Base-by-base conservation (phyloP, 1,140 invertebrate species). In the Rhynchophorus ferrugineus region DNA sequence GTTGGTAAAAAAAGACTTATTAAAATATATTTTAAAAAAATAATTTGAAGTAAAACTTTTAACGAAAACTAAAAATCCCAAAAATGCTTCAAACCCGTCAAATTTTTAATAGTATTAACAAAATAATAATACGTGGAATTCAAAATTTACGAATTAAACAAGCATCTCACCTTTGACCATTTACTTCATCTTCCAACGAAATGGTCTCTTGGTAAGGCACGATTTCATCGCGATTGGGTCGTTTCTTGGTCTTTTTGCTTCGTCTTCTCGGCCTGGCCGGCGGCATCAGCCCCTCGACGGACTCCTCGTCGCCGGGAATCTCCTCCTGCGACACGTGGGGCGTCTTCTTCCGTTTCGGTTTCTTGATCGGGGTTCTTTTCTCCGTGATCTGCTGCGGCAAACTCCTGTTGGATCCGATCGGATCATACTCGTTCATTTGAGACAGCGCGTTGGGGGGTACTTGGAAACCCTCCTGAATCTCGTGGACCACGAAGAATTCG, bases 401-500 rank as follows among this genome's bases (percentile, higher is more conserved):
- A 7, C 62, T 63, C 54, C 58, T 53, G 44, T 65, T 63, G 3
- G 64, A 65, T 33, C 47, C 58, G 8, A 53, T 54, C 1, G 56
- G 21, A 19, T 63, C 57, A 19, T 60, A 62, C 20, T 61, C 51
- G 49, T 64, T 60, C 56, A 82, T 74, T 41, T 78, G 70, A 13
- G 77, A 73, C 24, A 85, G 65, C 1, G 78, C 75, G 62, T 83
- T 85, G 29, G 71, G 72, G n/a, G 78, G 76, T 45, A 75, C 76
- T 61, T 81, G 77, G 60, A 88, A 85, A 36, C 84, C 85, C 66
- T 88, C 84, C 54, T 84, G 75, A 55, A 90, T 87, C 70, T 89
- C 53, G 46, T 83, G 81, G 45, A 86, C 74, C 37, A 90, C 71
- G 66, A 89, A 90, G 71, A 89, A 90, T 71, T 90, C 86, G 65